A percentile compares a stretch with the other conserved stretches of the same genome.
Conservation (phyloP, 2,797 vertebrate species). For the Silurus lanzhouensis region DNA sequence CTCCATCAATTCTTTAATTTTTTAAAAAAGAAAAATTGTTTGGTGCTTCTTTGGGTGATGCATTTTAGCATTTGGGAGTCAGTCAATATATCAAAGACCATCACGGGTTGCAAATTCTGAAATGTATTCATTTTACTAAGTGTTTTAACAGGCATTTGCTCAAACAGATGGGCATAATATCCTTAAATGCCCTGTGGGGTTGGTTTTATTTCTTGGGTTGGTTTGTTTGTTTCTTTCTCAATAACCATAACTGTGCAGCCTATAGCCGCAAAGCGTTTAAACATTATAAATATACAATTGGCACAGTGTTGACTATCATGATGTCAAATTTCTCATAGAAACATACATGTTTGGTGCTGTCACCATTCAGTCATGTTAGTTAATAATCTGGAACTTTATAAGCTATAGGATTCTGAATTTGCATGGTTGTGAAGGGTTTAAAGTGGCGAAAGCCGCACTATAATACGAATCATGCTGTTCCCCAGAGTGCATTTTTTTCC, state of each 20-base stretch:
- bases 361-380: background rate
- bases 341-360: background rate
- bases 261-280: background rate
- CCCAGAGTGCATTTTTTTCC: background rate
- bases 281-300: background rate
- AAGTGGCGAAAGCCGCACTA: background rate
- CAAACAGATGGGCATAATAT: background rate
- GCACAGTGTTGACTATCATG: background rate
- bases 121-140: background rate
- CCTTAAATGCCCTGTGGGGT: too few species aligned
- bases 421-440: background rate
- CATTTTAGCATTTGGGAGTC: background rate
- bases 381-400: background rate
- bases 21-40: background rate
- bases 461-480: background rate
- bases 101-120: too few species aligned
- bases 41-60: background rate
- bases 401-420: background rate
- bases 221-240: background rate
- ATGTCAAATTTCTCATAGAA: background rate
- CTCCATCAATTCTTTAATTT: background rate
- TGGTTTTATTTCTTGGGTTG: background rate
- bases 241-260: background rate
- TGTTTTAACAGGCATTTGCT: background rate
- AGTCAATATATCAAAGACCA: background rate